phyloP scores from a whole-genome alignment of 2,797 vertebrate genomes.

The Poeciliopsis turneri region DNA sequence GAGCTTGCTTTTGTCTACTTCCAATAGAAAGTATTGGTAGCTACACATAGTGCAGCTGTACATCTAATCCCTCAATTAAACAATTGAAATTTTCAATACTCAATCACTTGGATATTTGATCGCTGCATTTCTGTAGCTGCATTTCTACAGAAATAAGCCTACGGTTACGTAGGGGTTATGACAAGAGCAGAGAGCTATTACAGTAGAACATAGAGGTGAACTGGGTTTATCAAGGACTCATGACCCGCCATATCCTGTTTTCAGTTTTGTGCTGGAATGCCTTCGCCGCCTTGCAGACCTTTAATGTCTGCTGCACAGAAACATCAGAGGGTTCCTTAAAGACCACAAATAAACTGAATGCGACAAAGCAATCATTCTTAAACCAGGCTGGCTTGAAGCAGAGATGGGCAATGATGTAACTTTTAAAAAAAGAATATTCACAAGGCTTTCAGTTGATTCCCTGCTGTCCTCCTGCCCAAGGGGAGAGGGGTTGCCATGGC shows the following conservation, averaged over 20 bases:
- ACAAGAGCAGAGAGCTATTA: slow-evolving; percentile 14
- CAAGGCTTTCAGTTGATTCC: slow-evolving; percentile 66
- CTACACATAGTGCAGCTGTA: not conserved
- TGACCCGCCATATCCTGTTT: slow-evolving; percentile 52
- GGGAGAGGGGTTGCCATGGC: slow-evolving; percentile 64
- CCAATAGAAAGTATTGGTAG: not conserved
- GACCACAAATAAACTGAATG: not conserved
- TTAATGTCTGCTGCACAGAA: slow-evolving; percentile 2
- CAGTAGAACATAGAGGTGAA: slow-evolving; percentile 29
- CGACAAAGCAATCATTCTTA: not conserved
- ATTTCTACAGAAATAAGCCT: not conserved
- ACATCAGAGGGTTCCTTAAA: slow-evolving; percentile 5
- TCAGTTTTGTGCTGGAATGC: slow-evolving; percentile 46
- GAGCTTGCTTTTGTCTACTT: not conserved
- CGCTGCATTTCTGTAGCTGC: not conserved
- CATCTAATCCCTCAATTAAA: not conserved
- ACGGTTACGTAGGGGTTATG: not conserved
- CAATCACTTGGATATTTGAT: not conserved
- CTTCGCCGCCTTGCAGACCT: slow-evolving; percentile 26
- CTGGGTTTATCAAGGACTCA: slow-evolving; percentile 31
- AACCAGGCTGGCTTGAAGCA: slow-evolving; percentile 20
- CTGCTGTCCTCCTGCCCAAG: slow-evolving; percentile 57
- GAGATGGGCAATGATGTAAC: not conserved
- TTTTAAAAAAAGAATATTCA: slow-evolving; percentile 4
- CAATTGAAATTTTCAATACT: not conserved